These are phyloP conservation scores for Aphidoletes aphidimyza DNA, from an alignment of 2,888 invertebrate species.

Conservation along the genomic window DNA sequence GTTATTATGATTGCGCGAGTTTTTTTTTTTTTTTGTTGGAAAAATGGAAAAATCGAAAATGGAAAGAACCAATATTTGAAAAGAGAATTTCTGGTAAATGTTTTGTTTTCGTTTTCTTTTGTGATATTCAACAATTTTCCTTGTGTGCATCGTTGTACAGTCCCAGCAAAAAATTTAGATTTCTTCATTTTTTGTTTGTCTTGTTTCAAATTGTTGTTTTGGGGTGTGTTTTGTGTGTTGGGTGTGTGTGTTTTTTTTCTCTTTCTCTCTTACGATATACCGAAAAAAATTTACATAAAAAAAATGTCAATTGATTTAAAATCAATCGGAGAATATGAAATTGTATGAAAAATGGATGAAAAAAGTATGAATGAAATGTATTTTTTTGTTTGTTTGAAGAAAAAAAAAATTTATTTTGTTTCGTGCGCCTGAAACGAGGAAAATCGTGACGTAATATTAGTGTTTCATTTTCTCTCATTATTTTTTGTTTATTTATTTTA, in stretches of 20 bases:
- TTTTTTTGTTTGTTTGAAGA: background rate
- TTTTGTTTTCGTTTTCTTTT: too few species aligned
- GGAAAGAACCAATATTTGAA: too few species aligned
- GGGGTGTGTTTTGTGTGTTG: too few species aligned
- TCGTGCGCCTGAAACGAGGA: background rate
- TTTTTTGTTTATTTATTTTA: background rate
- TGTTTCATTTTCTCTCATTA: background rate
- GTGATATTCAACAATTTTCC: background rate
- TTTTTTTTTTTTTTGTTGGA: background rate
- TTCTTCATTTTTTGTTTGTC: background rate
- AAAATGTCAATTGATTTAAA: background rate
- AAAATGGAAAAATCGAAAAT: too few species aligned
- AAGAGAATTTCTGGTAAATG: too few species aligned
- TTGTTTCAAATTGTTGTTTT: background rate
- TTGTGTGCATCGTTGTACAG: slow-evolving; percentile 34
- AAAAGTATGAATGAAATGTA: background rate
- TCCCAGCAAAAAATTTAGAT: slow-evolving; percentile 4
- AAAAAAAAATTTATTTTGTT: too few species aligned
- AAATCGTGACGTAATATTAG: slow-evolving; percentile 46
- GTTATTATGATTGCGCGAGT: background rate
- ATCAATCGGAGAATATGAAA: background rate
- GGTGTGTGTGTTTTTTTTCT: background rate
- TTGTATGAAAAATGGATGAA: slow-evolving; percentile 14
- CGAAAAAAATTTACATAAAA: background rate
- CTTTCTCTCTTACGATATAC: slow-evolving; percentile 4